Percentiles rank a stretch among this genome's conserved stretches.
Evolutionary conservation across 2,113 vertebrate genomes (phyloP).

Genomic region (Pongo pygmaeus): DNA sequence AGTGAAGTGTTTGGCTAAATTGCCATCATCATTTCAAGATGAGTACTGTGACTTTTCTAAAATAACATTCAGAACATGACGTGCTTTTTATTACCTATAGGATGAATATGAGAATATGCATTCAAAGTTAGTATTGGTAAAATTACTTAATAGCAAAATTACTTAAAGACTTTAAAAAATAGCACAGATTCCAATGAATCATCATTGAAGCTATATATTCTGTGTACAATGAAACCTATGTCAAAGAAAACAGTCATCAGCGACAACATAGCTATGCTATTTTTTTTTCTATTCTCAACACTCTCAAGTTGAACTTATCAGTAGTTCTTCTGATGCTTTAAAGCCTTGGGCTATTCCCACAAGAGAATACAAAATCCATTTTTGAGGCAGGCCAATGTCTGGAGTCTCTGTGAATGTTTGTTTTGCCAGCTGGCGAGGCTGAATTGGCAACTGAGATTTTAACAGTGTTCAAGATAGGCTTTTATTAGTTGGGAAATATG

Average conservation of each 20-base stretch:
- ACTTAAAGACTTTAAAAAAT: not conserved
- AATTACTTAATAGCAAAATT: not conserved
- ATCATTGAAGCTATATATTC: not conserved
- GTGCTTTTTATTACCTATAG: not conserved
- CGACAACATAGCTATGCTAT: not conserved
- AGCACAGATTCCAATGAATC: not conserved
- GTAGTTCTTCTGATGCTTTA: not conserved
- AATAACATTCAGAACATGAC: slow-evolving; percentile 1
- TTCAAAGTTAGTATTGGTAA: not conserved
- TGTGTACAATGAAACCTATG: not conserved
- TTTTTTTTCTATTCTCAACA: not conserved
- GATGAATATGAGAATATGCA: not conserved
- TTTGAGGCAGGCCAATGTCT: not conserved
- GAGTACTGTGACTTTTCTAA: not conserved
- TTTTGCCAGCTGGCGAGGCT: not conserved
- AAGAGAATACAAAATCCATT: not conserved
- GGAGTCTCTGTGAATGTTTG: not conserved
- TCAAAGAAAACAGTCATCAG: not conserved
- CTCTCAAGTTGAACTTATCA: not conserved
- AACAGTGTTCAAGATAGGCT: not conserved
- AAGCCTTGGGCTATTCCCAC: not conserved
- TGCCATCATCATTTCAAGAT: not conserved
- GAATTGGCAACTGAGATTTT: not conserved
- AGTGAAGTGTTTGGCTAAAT: not conserved
- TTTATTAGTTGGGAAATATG: not conserved